Evolutionary conservation across 2,888 invertebrate species (phyloP).

Genomic region (Itoplectis maculator): DNA sequence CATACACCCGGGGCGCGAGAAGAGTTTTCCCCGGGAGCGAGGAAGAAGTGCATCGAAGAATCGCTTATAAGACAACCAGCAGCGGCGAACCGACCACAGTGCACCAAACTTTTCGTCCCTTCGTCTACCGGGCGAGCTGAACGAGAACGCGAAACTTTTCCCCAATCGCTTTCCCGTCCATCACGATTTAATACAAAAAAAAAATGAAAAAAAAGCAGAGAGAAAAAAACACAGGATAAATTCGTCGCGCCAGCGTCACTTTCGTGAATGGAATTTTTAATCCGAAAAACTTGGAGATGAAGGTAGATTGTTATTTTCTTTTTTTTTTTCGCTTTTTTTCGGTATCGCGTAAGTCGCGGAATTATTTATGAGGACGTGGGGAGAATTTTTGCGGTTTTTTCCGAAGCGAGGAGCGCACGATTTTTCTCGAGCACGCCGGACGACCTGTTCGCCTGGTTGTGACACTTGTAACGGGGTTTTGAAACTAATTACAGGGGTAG

Average conservation of each 20-base stretch:
- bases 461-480: not conserved
- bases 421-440: not conserved
- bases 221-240: no score
- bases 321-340: not conserved
- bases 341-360: not conserved
- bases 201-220: not conserved
- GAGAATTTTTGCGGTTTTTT: not conserved
- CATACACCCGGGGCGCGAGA: slow-evolving; percentile 8
- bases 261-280: slow-evolving; percentile 57
- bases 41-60: slow-evolving; percentile 58
- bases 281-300: not conserved
- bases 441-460: not conserved
- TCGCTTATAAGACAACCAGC: slow-evolving; percentile 61
- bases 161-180: slow-evolving; percentile 53
- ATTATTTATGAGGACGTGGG: slow-evolving; percentile 1
- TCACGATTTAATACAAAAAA: slow-evolving; percentile 60
- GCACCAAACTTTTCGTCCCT: slow-evolving; percentile 53
- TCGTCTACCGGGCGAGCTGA: slow-evolving; percentile 32
- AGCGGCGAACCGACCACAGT: slow-evolving; percentile 32
- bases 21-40: slow-evolving; percentile 37
- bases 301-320: slow-evolving; percentile 8
- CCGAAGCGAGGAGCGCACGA: no score
- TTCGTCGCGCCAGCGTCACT: slow-evolving; percentile 42
- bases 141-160: slow-evolving; percentile 48
- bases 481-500: not conserved